Evolutionary conservation across 2,113 vertebrate genomes (phyloP).

Genomic region (Illadopsis cleaveri): DNA sequence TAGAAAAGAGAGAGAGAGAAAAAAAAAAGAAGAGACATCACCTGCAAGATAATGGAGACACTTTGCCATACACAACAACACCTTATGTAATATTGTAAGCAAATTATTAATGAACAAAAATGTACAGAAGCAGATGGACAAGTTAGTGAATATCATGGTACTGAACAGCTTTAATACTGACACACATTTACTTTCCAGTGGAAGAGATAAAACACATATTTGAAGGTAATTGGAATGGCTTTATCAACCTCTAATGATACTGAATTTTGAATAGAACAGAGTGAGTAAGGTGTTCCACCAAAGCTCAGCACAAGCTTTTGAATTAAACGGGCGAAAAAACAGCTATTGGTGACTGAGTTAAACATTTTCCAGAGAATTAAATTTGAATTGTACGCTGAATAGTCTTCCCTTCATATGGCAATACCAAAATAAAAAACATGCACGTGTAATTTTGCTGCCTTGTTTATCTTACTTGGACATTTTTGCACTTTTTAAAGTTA

Average conservation of each 20-base stretch:
- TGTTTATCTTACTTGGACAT: conserved; percentile 23
- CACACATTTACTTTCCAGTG: conserved; percentile 71
- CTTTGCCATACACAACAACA: conserved; percentile 64
- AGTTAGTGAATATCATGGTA: conserved; percentile 70
- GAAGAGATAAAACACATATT: conserved; percentile 70
- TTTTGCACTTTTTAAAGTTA: conserved; percentile 9
- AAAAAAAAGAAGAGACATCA: conserved; percentile 62
- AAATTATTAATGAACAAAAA: conserved; percentile 70
- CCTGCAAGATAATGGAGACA: conserved; percentile 68
- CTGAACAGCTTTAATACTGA: conserved; percentile 77
- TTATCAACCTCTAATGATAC: conserved; percentile 39
- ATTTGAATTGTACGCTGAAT: background rate
- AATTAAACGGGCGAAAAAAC: background rate
- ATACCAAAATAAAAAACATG: background rate
- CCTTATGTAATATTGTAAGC: conserved; percentile 66
- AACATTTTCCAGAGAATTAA: conserved; percentile 33
- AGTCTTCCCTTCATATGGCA: background rate
- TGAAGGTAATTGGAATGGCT: conserved; percentile 47
- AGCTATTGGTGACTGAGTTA: background rate
- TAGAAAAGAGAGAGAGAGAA: conserved; percentile 64
- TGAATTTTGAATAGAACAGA: conserved; percentile 44
- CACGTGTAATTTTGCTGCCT: background rate
- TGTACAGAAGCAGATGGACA: conserved; percentile 72
- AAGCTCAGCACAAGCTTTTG: conserved; percentile 57
- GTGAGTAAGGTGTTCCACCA: conserved; percentile 68